Base-by-base conservation (phyloP, 2,113 vertebrate genomes). In the Dinomys branickii region DNA sequence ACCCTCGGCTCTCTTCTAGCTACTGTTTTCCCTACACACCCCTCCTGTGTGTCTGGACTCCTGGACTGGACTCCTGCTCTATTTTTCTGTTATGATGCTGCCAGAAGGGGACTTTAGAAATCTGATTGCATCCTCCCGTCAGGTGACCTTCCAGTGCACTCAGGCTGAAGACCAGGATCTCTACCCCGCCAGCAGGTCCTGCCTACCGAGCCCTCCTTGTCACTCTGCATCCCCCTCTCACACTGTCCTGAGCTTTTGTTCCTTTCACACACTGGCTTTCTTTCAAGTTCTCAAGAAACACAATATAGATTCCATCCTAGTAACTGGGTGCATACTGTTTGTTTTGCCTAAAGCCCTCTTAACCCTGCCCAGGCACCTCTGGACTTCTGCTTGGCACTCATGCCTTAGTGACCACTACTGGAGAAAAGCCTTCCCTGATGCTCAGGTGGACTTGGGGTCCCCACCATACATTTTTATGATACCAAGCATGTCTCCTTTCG, bases 81-180 rank as follows among this genome's bases (percentile, higher is more conserved):
- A 63, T 89, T 87, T 87, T 93, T n/a, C n/a, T 93, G 3, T 96
- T 90, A 30, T n/a, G 91, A 90, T 90, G 44, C 67, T 88, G 88
- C 41, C 17, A 28, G 75, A 91, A 12, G 65, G 61, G 93, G 44
- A 90, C 63, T 89, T 89, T 41, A 30, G 77, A 59, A 85, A 50
- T 73, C 86, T 65, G 84, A 63, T 87, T 67, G 19, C 58, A 56
- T 86, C 84, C 94, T 35, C n/a, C n/a, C 59, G 73, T 28, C 38
- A 19, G 30, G 30, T 87, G 93, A 94, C 91, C 91, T 90, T 89
- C 58, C 17, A 4, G 28, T 80, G 19, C 41, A 33, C 63, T 92
- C 52, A n/a, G 33, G 24, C 14, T 58, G 59, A 85, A 94, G 41
- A 65, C n/a, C 20, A 50, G 26, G 30, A 78, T 56, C 54, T 85